A percentile compares a stretch with the other conserved stretches of the same genome.
Conservation (phyloP, 2,797 vertebrate genomes). For the Muraenolepis orangiensis region DNA sequence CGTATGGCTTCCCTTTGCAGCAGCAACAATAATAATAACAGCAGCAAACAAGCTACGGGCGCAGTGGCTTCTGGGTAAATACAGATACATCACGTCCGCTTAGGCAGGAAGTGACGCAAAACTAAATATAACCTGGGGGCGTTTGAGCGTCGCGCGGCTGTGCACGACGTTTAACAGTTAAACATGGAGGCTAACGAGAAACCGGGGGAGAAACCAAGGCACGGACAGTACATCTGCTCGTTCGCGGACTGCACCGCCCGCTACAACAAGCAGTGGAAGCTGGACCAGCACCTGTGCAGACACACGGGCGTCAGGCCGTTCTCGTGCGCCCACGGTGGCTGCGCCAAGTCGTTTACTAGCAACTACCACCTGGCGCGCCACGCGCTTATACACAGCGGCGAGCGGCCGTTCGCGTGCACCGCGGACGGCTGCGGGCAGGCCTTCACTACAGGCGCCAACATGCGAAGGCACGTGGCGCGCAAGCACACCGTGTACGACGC, state of each 20-base stretch:
- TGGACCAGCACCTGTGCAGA: conserved; percentile 84
- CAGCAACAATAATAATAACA: neutral
- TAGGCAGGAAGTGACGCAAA: neutral
- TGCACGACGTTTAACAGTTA: no score
- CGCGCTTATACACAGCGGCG: conserved; percentile 78
- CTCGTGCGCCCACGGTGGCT: conserved; percentile 72
- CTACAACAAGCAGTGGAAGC: conserved; percentile 84
- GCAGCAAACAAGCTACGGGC: neutral
- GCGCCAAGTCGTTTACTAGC: conserved; percentile 80
- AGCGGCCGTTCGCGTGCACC: conserved; percentile 73
- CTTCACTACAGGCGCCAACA: conserved; percentile 83
- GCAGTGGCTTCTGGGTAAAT: neutral
- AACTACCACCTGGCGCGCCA: conserved; percentile 82
- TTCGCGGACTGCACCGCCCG: conserved; percentile 75
- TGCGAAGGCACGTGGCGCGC: conserved; percentile 78
- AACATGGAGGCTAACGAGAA: no score
- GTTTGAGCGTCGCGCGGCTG: no score
- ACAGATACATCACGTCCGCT: neutral
- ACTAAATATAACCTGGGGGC: no score
- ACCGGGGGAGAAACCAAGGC: neutral
- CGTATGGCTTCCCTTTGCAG: neutral
- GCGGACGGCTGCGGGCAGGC: conserved; percentile 57
- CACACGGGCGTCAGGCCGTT: conserved; percentile 87
- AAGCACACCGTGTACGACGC: conserved; percentile 70
- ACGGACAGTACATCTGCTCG: conserved; percentile 79